Percentiles rank a stretch among this genome's conserved stretches.
phyloP scores from a whole-genome alignment of 2,888 invertebrate species.

The Drosophila histrio region DNA sequence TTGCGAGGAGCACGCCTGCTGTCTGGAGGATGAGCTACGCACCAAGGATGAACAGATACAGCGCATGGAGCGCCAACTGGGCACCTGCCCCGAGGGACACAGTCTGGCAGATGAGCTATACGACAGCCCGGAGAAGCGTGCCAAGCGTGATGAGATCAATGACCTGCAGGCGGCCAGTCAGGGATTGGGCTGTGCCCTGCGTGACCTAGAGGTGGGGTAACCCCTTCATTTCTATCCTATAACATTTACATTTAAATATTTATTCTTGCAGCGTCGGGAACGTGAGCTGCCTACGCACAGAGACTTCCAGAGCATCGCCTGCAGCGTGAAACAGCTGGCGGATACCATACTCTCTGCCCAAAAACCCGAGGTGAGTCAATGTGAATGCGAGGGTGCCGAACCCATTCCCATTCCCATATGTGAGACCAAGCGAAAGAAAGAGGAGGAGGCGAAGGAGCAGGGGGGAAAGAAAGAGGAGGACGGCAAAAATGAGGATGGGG shows the following conservation, averaged over 20 bases:
- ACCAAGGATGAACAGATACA: slow-evolving; percentile 81
- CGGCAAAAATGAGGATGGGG: background rate
- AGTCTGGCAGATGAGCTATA: slow-evolving; percentile 82
- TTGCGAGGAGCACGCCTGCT: slow-evolving; percentile 86
- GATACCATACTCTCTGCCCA: slow-evolving; percentile 73
- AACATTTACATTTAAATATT: background rate
- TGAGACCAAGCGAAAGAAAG: background rate
- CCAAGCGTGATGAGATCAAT: slow-evolving; percentile 67
- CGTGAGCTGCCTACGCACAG: slow-evolving; percentile 77
- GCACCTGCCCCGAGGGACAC: slow-evolving; percentile 72
- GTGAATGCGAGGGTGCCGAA: slow-evolving; percentile 15
- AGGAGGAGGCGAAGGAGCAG: background rate
- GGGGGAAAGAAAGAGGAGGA: background rate
- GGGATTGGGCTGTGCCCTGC: slow-evolving; percentile 76
- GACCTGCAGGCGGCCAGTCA: slow-evolving; percentile 73
- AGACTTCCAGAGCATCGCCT: slow-evolving; percentile 80
- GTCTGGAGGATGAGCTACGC: slow-evolving; percentile 86
- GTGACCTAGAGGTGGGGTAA: slow-evolving; percentile 71
- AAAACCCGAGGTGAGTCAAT: slow-evolving; percentile 59
- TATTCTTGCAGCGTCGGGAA: slow-evolving; percentile 68
- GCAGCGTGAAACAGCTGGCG: slow-evolving; percentile 82
- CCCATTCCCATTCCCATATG: background rate
- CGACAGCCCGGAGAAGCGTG: slow-evolving; percentile 78
- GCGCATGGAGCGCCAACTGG: slow-evolving; percentile 69
- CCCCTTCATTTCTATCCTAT: too few relatives aligned